These are phyloP conservation scores for Anoura caudifer DNA, from an alignment of 2,113 vertebrate species.

Conservation along the genomic window DNA sequence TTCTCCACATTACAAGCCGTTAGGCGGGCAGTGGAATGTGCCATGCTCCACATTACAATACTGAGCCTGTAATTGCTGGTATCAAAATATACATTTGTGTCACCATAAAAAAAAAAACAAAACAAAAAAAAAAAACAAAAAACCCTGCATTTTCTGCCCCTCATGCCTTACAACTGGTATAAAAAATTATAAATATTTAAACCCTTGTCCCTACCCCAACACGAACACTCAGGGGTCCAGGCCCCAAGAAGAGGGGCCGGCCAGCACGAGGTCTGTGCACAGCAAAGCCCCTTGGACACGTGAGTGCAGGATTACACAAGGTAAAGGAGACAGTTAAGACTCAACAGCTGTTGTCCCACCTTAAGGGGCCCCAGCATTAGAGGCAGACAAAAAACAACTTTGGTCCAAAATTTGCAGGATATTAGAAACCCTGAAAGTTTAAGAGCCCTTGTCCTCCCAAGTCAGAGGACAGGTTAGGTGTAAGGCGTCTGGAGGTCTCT, in stretches of 20 bases:
- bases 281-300: constrained; percentile 28
- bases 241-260: not conserved
- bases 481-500: constrained; percentile 71
- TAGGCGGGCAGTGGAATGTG: constrained; percentile 78
- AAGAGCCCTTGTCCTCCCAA: constrained; percentile 69
- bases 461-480: constrained; percentile 69
- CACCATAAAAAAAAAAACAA: constrained; percentile 81
- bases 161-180: constrained; percentile 84
- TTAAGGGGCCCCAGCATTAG: constrained; percentile 68
- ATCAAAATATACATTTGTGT: constrained; percentile 89
- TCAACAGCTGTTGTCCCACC: constrained; percentile 58
- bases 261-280: not conserved
- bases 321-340: constrained; percentile 74
- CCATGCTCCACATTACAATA: constrained; percentile 78
- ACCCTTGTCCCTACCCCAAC: constrained; percentile 81
- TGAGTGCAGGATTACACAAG: constrained; percentile 42
- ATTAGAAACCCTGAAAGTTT: constrained; percentile 78
- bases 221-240: constrained; percentile 76
- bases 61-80: constrained; percentile 84
- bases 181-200: constrained; percentile 89
- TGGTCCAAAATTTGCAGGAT: constrained; percentile 85
- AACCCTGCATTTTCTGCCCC: constrained; percentile 72
- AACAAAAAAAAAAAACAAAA: constrained; percentile 40
- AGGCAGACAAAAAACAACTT: constrained; percentile 79
- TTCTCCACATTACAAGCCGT: constrained; percentile 80